A percentile compares a stretch with the other conserved stretches of the same genome.
These are phyloP conservation scores for Zaprionus bogoriensis DNA, from an alignment of 2,888 invertebrate genomes.

Conservation along the genomic window DNA sequence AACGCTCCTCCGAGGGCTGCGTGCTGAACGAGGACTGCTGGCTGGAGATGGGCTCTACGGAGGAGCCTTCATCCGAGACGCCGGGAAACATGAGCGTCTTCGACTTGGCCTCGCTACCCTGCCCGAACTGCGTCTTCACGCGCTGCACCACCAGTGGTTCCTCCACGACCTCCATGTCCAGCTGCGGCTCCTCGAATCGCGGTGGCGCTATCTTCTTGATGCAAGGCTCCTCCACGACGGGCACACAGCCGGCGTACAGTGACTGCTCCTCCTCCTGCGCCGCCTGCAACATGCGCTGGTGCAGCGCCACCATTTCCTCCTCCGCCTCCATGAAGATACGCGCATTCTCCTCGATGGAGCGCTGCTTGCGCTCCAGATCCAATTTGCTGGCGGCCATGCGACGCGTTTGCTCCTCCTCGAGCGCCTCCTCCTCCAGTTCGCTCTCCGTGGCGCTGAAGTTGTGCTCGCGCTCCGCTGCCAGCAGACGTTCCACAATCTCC, in stretches of 20 bases:
- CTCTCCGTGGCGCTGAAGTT: conserved; percentile 65
- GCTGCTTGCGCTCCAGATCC: conserved; percentile 66
- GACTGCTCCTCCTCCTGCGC: conserved; percentile 44
- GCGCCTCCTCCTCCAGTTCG: conserved; percentile 63
- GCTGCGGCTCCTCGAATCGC: conserved; percentile 37
- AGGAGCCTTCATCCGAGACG: conserved; percentile 80
- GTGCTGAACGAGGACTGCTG: conserved; percentile 78
- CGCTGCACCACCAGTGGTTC: conserved; percentile 61
- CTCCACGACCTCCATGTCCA: too few species aligned
- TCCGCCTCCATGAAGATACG: conserved; percentile 79
- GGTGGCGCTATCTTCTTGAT: conserved; percentile 62
- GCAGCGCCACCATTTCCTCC: conserved; percentile 79
- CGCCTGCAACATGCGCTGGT: conserved; percentile 64
- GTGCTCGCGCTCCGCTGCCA: conserved; percentile 62
- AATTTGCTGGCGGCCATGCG: conserved; percentile 49
- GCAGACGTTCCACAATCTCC: conserved; percentile 57
- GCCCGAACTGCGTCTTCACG: conserved; percentile 81
- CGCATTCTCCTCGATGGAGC: conserved; percentile 78
- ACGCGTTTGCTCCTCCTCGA: conserved; percentile 37
- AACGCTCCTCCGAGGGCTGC: conserved; percentile 75
- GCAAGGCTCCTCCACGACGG: conserved; percentile 69
- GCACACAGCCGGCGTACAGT: conserved; percentile 63
- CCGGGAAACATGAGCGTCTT: conserved; percentile 77
- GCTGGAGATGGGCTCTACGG: conserved; percentile 76
- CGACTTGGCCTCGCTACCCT: conserved; percentile 64